Conservation (phyloP, 2,797 vertebrate species). For the Erethizon dorsatum region DNA sequence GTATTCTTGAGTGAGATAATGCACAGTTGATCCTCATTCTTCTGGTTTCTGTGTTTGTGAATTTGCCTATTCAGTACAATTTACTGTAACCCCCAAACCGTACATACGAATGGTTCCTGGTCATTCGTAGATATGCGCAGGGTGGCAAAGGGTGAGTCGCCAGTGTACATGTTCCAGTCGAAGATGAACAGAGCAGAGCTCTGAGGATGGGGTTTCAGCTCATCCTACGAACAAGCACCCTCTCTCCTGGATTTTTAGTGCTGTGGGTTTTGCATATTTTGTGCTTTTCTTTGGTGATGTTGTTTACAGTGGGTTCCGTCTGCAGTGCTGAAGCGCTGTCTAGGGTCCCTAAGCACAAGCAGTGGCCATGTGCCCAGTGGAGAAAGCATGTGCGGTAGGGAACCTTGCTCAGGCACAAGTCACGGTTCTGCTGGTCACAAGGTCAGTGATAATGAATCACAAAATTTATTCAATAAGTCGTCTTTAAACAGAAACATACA, state of each 20-base stretch:
- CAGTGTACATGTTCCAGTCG: rapidly evolving
- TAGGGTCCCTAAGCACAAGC: neutral
- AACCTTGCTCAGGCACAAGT: too few species aligned
- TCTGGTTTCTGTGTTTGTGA: neutral
- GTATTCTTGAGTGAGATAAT: neutral
- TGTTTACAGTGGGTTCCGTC: neutral
- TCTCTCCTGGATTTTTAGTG: neutral
- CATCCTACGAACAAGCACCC: neutral
- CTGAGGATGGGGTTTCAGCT: neutral
- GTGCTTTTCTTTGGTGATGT: neutral
- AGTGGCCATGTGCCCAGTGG: neutral
- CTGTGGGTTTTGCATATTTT: neutral
- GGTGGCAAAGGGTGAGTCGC: rapidly evolving
- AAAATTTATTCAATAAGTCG: neutral
- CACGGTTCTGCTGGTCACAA: neutral
- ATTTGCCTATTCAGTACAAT: rapidly evolving
- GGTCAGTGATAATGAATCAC: neutral
- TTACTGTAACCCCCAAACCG: too few species aligned
- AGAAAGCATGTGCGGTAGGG: neutral
- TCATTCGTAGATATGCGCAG: too few species aligned
- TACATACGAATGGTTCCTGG: rapidly evolving
- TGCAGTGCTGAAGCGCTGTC: neutral
- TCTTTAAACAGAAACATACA: neutral
- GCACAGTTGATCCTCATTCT: rapidly evolving
- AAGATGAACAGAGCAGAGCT: rapidly evolving